These are phyloP conservation scores for Wasmannia auropunctata DNA, from an alignment of 1,140 invertebrate species.

Conservation along the genomic window DNA sequence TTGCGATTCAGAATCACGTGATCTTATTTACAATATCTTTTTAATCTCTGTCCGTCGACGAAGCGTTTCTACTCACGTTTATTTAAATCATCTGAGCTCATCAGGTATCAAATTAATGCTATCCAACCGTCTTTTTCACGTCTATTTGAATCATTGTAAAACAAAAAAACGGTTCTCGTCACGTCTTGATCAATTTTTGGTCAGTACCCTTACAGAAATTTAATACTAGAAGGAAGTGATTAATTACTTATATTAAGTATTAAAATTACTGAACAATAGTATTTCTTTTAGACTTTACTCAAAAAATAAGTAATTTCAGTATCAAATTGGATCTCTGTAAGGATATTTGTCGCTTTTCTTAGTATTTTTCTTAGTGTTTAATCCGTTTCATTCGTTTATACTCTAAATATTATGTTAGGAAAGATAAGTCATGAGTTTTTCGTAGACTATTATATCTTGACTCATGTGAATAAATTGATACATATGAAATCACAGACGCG, in stretches of 20 bases:
- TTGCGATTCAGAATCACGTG: constrained; percentile 22
- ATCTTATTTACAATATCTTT: constrained; percentile 1
- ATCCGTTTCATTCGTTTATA: neutral
- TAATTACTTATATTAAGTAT: too few relatives aligned
- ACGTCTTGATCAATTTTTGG: constrained; percentile 6
- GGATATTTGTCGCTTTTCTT: neutral
- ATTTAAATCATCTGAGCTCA: neutral
- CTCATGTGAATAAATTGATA: neutral
- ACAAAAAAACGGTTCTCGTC: neutral
- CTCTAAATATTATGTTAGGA: neutral
- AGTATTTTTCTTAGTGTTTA: neutral
- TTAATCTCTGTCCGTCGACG: neutral
- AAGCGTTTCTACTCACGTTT: constrained; percentile 17
- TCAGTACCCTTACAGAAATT: too few relatives aligned
- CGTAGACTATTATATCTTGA: neutral
- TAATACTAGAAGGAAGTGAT: too few relatives aligned
- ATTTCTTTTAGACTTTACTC: too few relatives aligned
- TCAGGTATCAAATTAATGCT: constrained; percentile 30
- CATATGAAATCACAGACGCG: neutral
- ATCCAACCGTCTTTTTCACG: neutral
- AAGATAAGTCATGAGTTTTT: neutral
- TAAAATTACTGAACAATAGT: too few relatives aligned
- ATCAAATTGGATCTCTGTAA: too few relatives aligned
- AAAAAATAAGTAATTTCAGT: too few relatives aligned
- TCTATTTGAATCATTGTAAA: constrained; percentile 17